phyloP scores from a whole-genome alignment of 2,797 vertebrate species.

The Phoebastria nigripes region DNA sequence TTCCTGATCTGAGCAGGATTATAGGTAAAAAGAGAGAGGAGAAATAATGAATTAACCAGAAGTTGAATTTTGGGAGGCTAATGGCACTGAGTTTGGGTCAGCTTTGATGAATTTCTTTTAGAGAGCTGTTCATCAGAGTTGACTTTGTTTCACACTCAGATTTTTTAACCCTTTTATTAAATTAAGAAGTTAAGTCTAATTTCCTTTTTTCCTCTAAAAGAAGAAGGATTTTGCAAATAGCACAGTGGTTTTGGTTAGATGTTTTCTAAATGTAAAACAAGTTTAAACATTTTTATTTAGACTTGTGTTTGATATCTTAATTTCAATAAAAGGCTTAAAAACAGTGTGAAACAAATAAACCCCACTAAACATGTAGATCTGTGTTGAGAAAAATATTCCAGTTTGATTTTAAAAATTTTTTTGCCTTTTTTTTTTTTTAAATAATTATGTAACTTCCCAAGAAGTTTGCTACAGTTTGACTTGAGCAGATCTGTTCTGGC shows the following conservation, averaged over 20 bases:
- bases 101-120: neutral
- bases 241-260: neutral
- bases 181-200: neutral
- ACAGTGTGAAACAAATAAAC: accelerated
- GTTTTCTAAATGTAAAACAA: neutral
- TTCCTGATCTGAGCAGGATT: neutral
- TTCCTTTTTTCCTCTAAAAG: neutral
- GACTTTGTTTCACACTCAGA: neutral
- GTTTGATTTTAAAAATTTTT: neutral
- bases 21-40: neutral
- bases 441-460: neutral
- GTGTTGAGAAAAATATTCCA: neutral
- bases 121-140: neutral
- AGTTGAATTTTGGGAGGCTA: neutral
- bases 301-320: neutral
- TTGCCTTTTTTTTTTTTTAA: neutral
- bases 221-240: neutral
- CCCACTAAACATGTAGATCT: neutral
- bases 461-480: neutral
- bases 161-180: neutral
- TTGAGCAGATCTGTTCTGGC: neutral
- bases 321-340: neutral
- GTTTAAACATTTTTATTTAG: neutral
- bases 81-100: neutral
- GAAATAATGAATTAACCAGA: neutral